Conservation (phyloP, 2,797 vertebrate genomes). For the Sebastes itinus region DNA sequence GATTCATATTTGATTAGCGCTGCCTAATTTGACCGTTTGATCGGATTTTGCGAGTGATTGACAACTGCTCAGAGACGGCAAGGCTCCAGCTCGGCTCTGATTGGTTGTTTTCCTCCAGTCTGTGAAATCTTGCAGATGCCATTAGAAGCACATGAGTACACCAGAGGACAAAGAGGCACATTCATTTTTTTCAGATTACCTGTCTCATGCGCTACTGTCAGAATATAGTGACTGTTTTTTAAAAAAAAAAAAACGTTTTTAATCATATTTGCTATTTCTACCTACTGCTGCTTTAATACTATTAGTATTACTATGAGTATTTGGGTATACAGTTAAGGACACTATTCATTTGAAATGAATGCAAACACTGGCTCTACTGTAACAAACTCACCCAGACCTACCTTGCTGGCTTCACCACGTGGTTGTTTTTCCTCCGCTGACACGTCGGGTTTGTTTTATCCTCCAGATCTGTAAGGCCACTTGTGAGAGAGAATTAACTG, state of each 20-base stretch:
- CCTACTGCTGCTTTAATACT: too few species aligned
- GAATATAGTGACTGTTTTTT: too few species aligned
- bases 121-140: too few species aligned
- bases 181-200: too few species aligned
- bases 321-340: not conserved
- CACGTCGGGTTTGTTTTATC: constrained; percentile 58
- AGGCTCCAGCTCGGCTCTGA: too few species aligned
- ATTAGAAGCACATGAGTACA: fast-evolving
- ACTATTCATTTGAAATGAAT: not conserved
- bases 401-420: not conserved
- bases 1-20: fast-evolving
- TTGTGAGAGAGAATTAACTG: constrained; percentile 64
- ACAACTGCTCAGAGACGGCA: too few species aligned
- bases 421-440: constrained; percentile 42
- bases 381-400: not conserved
- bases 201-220: too few species aligned
- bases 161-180: fast-evolving
- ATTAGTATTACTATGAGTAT: not conserved
- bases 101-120: too few species aligned
- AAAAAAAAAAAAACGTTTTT: too few species aligned
- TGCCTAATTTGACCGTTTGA: too few species aligned
- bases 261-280: too few species aligned
- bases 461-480: constrained; percentile 62
- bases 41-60: too few species aligned
- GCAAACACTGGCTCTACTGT: not conserved